A percentile compares a stretch with the other conserved stretches of the same genome.
phyloP scores from a whole-genome alignment of 92 coral and sea anemone genomes.

The Porites rus region DNA sequence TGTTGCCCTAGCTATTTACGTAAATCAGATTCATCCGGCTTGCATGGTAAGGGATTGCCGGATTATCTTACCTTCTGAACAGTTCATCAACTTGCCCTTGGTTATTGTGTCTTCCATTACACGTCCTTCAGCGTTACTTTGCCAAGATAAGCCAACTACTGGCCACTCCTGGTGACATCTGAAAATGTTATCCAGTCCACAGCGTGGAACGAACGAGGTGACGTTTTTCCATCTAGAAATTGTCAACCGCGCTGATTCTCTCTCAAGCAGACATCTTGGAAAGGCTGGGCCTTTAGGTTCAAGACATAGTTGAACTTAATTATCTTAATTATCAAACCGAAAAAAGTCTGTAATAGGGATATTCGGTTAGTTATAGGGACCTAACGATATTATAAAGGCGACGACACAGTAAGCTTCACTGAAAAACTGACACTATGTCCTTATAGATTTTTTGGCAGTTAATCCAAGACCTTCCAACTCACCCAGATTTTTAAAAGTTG shows the following conservation, averaged over 20 bases:
- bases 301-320: neutral
- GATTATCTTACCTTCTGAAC: constrained; percentile 30
- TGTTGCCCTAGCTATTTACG: too few species aligned
- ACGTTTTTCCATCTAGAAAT: neutral
- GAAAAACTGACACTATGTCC: too few species aligned
- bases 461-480: too few species aligned
- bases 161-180: constrained; percentile 48
- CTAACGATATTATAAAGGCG: too few species aligned
- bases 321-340: neutral
- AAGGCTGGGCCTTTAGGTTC: neutral
- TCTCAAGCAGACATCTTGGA: constrained; percentile 29
- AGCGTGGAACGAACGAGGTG: constrained; percentile 30
- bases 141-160: constrained; percentile 49
- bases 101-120: constrained; percentile 31
- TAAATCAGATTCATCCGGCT: too few species aligned
- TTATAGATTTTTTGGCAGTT: too few species aligned
- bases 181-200: constrained; percentile 28
- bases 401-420: too few species aligned
- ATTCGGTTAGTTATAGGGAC: too few species aligned
- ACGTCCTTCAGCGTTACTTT: constrained; percentile 31
- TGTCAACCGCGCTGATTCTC: neutral
- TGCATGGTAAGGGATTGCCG: neutral
- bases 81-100: constrained; percentile 20
- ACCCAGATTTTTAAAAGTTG: too few species aligned
- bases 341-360: too few species aligned